These are phyloP conservation scores for Ptychobarbus kaznakovi DNA, from an alignment of 2,797 vertebrate genomes.

Conservation along the genomic window DNA sequence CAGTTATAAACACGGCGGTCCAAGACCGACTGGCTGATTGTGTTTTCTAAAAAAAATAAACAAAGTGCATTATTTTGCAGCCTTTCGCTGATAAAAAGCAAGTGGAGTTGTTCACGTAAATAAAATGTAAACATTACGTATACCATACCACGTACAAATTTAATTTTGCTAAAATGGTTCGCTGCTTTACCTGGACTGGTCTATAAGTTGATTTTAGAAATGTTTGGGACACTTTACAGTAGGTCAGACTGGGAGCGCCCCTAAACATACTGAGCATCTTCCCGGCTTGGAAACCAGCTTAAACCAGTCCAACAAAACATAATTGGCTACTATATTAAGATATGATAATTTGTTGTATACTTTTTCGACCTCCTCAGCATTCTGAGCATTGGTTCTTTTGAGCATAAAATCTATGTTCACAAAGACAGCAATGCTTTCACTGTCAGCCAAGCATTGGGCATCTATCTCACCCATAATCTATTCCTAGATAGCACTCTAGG, in stretches of 20 bases:
- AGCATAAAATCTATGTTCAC: neutral
- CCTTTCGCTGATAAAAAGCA: neutral
- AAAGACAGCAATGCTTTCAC: neutral
- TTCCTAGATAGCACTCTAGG: neutral
- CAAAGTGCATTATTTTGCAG: neutral
- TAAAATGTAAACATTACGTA: neutral
- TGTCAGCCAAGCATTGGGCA: neutral
- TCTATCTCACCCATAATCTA: neutral
- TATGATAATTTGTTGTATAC: neutral
- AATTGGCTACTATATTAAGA: neutral
- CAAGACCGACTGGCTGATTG: neutral
- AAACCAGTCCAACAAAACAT: neutral
- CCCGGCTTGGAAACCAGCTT: neutral
- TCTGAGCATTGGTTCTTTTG: neutral
- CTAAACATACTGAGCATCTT: neutral
- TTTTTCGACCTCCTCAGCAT: neutral
- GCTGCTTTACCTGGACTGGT: too few relatives aligned
- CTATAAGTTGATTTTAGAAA: too few relatives aligned
- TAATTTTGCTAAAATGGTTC: neutral
- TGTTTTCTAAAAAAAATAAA: neutral
- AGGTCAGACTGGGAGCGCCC: neutral
- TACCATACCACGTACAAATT: neutral
- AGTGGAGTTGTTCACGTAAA: neutral
- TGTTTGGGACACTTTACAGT: neutral
- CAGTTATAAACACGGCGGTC: conserved; percentile 22